Conservation (phyloP, 1,140 invertebrate species). For the Mizuhopecten yessoensis region DNA sequence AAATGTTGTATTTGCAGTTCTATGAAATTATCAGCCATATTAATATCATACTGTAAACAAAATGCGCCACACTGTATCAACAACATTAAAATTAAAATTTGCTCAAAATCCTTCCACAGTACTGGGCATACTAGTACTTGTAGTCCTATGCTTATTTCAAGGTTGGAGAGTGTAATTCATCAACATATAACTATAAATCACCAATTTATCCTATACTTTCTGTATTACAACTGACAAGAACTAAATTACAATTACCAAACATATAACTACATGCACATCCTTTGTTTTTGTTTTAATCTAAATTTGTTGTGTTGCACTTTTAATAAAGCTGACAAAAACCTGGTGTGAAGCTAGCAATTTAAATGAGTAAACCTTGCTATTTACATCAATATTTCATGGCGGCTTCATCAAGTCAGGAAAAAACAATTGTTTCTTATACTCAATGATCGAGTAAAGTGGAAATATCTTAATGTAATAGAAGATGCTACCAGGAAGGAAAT, state of each 20-base stretch:
- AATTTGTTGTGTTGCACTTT: conserved; percentile 5
- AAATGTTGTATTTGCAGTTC: no score
- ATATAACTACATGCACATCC: background rate
- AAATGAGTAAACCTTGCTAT: background rate
- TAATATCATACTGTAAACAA: background rate
- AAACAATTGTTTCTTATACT: background rate
- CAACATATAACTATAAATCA: background rate
- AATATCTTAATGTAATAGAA: background rate
- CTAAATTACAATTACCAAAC: background rate
- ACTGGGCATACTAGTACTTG: background rate
- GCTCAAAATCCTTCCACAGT: background rate
- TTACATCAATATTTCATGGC: conserved; percentile 23
- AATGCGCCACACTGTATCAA: background rate
- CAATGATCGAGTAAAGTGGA: background rate
- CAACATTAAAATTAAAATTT: background rate
- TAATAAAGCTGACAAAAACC: background rate
- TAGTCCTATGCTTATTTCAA: background rate
- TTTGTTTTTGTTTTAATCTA: background rate
- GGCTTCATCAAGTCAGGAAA: background rate
- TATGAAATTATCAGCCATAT: background rate
- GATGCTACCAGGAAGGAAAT: background rate
- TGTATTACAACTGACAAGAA: background rate
- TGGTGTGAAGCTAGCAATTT: background rate
- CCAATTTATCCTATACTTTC: background rate
- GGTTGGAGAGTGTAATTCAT: background rate